Base-by-base conservation (phyloP, 2,113 vertebrate species). In the Aegypius monachus region DNA sequence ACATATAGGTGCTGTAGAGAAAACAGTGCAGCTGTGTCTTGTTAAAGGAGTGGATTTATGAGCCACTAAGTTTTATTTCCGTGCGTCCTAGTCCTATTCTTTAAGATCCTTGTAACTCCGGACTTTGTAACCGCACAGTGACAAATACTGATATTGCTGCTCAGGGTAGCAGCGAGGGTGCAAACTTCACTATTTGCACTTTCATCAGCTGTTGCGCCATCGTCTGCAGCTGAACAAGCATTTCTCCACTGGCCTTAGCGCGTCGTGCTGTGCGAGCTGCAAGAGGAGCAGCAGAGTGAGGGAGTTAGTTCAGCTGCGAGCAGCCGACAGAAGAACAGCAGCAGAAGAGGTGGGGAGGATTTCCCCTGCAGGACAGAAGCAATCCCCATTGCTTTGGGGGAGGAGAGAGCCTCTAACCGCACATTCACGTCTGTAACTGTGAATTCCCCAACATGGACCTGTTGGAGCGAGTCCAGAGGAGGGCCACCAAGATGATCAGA, bases 221-320 rank as follows among this genome's bases (percentile, higher is more conserved):
- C n/a, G 4, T 2, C 55, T 10, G 56, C 63, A 32, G 68, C 53
- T 8, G 47, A 25, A 15, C 14, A 3, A 19, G 40, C 12, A 0
- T 9, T n/a, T 42, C 34, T 13, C 18, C 26, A 1, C 56, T 2
- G 13, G 50, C 48, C 61, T 5, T 17, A 2, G 47, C 10, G 40
- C 1, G 3, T 8, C 14, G 2, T 2, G 9, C 63, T 27, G 29
- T 2, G 7, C 8, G 3, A 23, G 53, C 73, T 4, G 27, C 42
- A 4, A 6, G n/a, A 32, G 62, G 25, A 27, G 48, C 66, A 3
- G 45, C 32, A 14, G 52, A 10, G 38, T 0, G 25, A 2, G 27
- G 56, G 56, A 22, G n/a, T 7, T 5, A 2, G 38, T 8, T 29
- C 47, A 7, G 55, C 47, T 15, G 38, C 23, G 1, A 6, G 31